Base-by-base conservation (phyloP, 2,113 vertebrate genomes). In the Deroptyus accipitrinus region DNA sequence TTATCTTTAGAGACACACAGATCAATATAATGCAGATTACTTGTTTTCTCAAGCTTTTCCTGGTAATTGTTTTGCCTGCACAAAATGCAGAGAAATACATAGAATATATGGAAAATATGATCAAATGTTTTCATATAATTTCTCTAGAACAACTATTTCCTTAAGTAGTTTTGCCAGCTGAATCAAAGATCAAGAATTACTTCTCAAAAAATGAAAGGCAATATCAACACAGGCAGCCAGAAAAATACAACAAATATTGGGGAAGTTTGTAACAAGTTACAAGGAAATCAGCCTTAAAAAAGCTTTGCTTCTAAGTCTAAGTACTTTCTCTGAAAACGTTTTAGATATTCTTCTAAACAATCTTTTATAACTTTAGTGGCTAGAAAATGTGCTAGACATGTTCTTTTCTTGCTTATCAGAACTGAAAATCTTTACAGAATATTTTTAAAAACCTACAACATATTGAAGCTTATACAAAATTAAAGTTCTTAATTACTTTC, bases 381-480 rank as follows among this genome's bases (percentile, higher is more conserved):
- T 68, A 46, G 10, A 63, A 94, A 88, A 72, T 79, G 9, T 70
- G 3, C 4, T 37, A n/a, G 39, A 7, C 0, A 0, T 8, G 16
- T 74, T 74, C 19, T n/a, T 57, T 42, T 70, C 48, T 70, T 68
- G 31, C 51, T 67, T 85, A 54, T 33, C 22, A 39, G 78, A 66
- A 61, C 4, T 48, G 46, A 70, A 92, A 77, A 20, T 46, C 4
- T 27, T 77, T 63, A 82, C 17, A 66, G 5, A 37, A 25, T 52
- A 61, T 84, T 75, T 35, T 17, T 19, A 84, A 86, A 72, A 16
- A 0, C 1, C 0, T 4, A 19, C 3, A 57, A 24, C 2, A n/a
- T 27, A 51, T 9, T 63, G 31, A 72, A 62, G 5, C 2, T 74
- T 62, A 46, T 42, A 18, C 4, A 78, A 49, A 78, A 6, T 28